Conservation (phyloP, 2,797 vertebrate species). For the Novumbra hubbsi region DNA sequence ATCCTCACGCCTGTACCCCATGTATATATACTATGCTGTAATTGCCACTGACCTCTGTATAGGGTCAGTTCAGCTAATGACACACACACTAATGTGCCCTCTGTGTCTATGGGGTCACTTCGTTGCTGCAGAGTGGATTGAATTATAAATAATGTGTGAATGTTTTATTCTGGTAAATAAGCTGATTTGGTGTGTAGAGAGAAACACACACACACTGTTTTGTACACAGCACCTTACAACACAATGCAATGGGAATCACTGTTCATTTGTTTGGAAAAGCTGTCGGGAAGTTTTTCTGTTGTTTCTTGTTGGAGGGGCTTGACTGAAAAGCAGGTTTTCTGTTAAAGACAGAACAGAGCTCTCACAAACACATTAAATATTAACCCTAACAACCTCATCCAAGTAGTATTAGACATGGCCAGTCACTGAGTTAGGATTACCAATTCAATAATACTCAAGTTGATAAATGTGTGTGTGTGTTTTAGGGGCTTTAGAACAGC, state of each 20-base stretch:
- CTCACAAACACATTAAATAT: conserved; percentile 46
- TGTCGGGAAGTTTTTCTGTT: neutral
- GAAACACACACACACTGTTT: neutral
- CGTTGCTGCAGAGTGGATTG: conserved; percentile 50
- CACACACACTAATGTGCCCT: neutral
- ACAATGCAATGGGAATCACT: neutral
- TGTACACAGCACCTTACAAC: neutral
- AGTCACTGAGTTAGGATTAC: neutral
- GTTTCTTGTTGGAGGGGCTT: neutral
- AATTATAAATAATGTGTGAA: conserved; percentile 47
- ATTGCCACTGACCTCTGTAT: conserved; percentile 61
- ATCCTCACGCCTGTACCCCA: conserved; percentile 59
- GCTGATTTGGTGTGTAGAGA: neutral
- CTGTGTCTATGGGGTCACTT: conserved; percentile 47
- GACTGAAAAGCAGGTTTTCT: conserved; percentile 6
- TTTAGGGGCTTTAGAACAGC: neutral
- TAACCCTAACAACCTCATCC: conserved; percentile 15
- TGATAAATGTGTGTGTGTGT: conserved; percentile 6
- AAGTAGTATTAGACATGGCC: conserved; percentile 26
- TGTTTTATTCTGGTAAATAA: conserved; percentile 48
- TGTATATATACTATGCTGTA: conserved; percentile 42
- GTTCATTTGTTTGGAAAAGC: neutral
- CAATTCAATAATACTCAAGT: neutral
- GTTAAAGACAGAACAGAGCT: neutral
- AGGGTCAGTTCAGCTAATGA: neutral